Base-by-base conservation (phyloP, 2,113 vertebrate species). In the Andinoacara biseriatus region DNA sequence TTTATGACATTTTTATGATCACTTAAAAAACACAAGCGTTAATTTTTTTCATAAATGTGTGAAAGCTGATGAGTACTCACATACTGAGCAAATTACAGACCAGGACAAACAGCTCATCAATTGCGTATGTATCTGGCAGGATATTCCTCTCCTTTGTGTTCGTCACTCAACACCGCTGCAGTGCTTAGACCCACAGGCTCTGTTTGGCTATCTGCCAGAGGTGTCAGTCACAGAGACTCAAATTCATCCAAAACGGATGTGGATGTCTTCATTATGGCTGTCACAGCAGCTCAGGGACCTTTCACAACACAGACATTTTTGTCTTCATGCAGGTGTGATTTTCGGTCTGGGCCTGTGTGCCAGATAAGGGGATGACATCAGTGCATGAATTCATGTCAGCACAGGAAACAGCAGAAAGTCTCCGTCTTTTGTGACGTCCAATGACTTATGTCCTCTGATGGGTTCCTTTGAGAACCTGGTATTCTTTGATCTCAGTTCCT, bases 251-350 rank as follows among this genome's bases (percentile, higher is more conserved):
- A 38, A 86, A 69, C 76, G 80, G 92, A 92, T 90, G 86, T 89
- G 83, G 80, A 89, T 75, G 69, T 90, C 92, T 94, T 93, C 86
- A 91, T 93, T 83, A 65, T 17, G 61, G 83, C 89, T 88, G 88
- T 91, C 87, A 90, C 74, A 74, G 83, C 78, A 77, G 80, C 88
- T 82, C 57, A 58, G 83, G 24, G 67, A 20, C 31, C 74, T 87
- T 86, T 87, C 82, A 91, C 59, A 88, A 77, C 67, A 49, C 84
- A 49, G 14, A 58, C 35, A 54, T 35, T 76, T 80, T 74, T 62
- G 24, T 67, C 58, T 87, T 84, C 33, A 78, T 58, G 57, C 92
- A 92, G 90, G 93, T 92, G 88, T 90, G 90, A 82, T 75, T 83
- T 76, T 86, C 82, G 78, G 38, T 82, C 82, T n/a, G 10, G 58